Conservation (phyloP, 2,113 vertebrate genomes). For the Pelodiscus sinensis region DNA sequence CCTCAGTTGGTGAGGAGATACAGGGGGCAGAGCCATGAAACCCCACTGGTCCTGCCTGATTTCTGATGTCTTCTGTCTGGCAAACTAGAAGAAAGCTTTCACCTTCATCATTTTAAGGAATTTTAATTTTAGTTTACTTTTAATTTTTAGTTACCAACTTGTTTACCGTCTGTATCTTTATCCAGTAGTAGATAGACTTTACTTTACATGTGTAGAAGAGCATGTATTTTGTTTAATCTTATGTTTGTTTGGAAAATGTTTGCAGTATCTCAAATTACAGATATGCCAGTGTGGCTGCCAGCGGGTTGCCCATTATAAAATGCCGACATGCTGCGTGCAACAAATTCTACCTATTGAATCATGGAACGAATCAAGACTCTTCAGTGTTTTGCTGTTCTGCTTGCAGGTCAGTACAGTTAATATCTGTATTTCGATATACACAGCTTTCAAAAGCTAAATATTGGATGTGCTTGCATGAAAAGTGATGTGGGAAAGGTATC, state of each 20-base stretch:
- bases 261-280: background rate
- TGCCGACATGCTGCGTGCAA: background rate
- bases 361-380: slow-evolving; percentile 3
- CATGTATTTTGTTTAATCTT: slow-evolving; percentile 1
- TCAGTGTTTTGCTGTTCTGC: slow-evolving; percentile 11
- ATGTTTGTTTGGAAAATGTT: background rate
- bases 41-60: background rate
- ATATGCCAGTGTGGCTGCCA: rapidly evolving
- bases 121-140: background rate
- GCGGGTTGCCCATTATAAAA: slow-evolving; percentile 31
- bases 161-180: background rate
- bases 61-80: background rate
- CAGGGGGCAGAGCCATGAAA: background rate
- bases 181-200: background rate
- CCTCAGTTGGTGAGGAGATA: background rate
- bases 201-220: background rate
- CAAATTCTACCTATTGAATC: background rate
- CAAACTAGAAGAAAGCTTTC: background rate
- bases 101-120: background rate
- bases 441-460: background rate
- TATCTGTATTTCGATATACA: background rate
- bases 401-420: slow-evolving; percentile 7
- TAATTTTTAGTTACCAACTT: background rate
- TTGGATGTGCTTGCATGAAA: too few species aligned
- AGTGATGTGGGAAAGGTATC: rapidly evolving